Evolutionary conservation across 2,888 invertebrate genomes (phyloP).

Genomic region (Xestia ashworthii): DNA sequence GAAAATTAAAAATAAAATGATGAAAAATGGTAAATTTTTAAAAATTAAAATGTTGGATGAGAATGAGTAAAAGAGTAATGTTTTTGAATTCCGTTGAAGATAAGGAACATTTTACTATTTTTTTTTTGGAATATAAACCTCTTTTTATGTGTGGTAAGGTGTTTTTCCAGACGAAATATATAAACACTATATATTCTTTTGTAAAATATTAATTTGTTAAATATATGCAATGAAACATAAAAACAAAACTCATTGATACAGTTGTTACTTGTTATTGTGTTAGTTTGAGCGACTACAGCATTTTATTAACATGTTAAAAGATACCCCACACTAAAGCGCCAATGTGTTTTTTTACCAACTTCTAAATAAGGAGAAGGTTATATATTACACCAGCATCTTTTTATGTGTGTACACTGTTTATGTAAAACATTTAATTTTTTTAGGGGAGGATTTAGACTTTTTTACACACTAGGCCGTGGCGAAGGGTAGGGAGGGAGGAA

Average conservation of each 20-base stretch:
- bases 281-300: conserved; percentile 28
- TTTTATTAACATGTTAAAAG: background rate
- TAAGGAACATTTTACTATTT: conserved; percentile 18
- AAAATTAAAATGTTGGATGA: conserved; percentile 60
- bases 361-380: no score
- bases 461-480: no score
- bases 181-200: conserved; percentile 9
- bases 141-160: background rate
- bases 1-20: conserved; percentile 13
- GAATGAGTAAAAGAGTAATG: conserved; percentile 61
- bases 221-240: conserved; percentile 56
- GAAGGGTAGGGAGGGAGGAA: no score
- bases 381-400: no score
- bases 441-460: no score
- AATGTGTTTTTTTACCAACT: no score
- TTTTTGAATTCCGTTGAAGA: conserved; percentile 61
- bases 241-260: conserved; percentile 42
- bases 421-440: no score
- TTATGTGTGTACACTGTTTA: no score
- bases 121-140: conserved; percentile 6
- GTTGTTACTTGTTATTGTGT: conserved; percentile 31
- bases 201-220: conserved; percentile 30
- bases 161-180: background rate
- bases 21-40: conserved; percentile 17
- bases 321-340: conserved; percentile 16